Evolutionary conservation across 2,888 invertebrate species (phyloP).

Genomic region (Tipula vernalis): DNA sequence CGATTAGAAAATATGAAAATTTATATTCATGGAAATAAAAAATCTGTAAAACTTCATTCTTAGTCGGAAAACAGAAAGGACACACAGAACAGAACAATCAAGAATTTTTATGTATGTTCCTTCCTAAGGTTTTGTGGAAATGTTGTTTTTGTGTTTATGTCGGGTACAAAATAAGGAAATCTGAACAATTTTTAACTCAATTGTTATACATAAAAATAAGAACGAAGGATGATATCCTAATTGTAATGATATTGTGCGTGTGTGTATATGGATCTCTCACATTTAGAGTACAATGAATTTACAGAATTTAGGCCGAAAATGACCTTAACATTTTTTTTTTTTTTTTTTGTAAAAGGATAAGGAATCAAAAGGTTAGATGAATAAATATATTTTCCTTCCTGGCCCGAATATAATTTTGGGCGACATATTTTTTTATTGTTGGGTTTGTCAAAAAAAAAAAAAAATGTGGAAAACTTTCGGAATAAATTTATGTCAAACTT

Average conservation of each 20-base stretch:
- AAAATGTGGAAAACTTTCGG: background rate
- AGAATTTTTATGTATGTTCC: background rate
- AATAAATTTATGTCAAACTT: background rate
- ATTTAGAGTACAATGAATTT: background rate
- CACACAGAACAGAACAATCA: background rate
- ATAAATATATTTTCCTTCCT: background rate
- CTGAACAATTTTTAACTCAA: background rate
- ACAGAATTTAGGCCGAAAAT: background rate
- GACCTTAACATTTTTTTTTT: background rate
- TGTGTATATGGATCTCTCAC: background rate
- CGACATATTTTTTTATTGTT: background rate
- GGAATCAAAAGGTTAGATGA: background rate
- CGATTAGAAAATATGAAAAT: background rate
- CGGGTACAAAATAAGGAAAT: background rate
- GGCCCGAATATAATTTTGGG: background rate
- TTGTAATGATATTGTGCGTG: background rate
- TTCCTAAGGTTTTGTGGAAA: background rate
- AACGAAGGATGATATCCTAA: background rate
- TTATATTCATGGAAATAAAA: background rate
- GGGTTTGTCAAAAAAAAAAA: background rate
- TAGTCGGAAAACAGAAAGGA: background rate
- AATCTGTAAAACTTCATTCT: background rate
- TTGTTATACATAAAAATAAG: background rate
- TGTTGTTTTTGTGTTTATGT: background rate
- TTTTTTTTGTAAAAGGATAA: too few relatives aligned